Percentiles rank a stretch among this genome's conserved stretches.
Conservation (phyloP, 2,888 invertebrate genomes). For the Watsonalla binaria region DNA sequence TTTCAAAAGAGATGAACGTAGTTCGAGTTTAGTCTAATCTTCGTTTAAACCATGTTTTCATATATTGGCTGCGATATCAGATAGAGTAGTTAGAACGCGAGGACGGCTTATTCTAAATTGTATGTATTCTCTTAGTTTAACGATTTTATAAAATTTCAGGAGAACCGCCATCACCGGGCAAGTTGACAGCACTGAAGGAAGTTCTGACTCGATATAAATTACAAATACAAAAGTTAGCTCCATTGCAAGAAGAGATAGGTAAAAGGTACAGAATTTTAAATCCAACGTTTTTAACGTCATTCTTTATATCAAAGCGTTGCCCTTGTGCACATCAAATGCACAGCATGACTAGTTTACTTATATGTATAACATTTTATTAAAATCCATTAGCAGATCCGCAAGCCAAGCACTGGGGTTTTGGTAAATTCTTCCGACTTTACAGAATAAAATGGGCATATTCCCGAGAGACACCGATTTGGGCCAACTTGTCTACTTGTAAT, state of each 20-base stretch:
- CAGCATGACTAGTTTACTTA: too few species aligned
- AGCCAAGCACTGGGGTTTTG: too few species aligned
- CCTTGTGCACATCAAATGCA: too few species aligned
- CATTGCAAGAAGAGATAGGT: slow-evolving; percentile 58
- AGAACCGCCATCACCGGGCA: slow-evolving; percentile 64
- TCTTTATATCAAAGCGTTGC: too few species aligned
- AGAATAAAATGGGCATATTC: too few species aligned
- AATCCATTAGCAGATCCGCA: too few species aligned
- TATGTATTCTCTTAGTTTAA: background rate
- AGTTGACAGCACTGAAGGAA: slow-evolving; percentile 63
- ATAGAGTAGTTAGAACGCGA: background rate
- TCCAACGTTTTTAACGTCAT: too few species aligned
- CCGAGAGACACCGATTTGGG: background rate
- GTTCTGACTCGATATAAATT: slow-evolving; percentile 58
- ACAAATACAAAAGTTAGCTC: slow-evolving; percentile 54
- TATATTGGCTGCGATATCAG: background rate
- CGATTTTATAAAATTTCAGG: slow-evolving; percentile 27
- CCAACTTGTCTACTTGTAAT: background rate
- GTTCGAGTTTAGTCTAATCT: too few species aligned
- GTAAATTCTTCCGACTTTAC: too few species aligned
- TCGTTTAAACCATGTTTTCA: too few species aligned
- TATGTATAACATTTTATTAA: too few species aligned
- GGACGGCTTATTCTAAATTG: background rate
- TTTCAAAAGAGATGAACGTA: too few species aligned
- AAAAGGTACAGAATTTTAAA: slow-evolving; percentile 44